phyloP scores from a whole-genome alignment of 2,888 invertebrate species.

The Coleophora deauratella region DNA sequence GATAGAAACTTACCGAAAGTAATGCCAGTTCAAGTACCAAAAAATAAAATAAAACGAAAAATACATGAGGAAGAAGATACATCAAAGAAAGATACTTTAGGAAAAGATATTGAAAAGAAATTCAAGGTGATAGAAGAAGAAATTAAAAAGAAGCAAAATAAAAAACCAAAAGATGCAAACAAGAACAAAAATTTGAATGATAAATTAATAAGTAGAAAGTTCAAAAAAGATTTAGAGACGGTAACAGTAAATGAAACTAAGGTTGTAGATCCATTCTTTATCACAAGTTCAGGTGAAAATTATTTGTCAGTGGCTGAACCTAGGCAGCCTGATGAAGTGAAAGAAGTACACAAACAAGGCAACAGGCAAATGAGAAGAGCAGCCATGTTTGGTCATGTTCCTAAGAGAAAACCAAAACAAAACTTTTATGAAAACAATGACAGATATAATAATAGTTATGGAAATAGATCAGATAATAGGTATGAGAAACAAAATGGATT shows the following conservation, averaged over 20 bases:
- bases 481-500: constrained; percentile 4
- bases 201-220: constrained; percentile 45
- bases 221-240: constrained; percentile 38
- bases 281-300: constrained; percentile 56
- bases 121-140: constrained; percentile 5
- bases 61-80: constrained; percentile 5
- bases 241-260: constrained; percentile 28
- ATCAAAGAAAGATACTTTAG: constrained; percentile 11
- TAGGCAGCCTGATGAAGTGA: constrained; percentile 58
- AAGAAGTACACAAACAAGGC: constrained; percentile 53
- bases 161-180: constrained; percentile 40
- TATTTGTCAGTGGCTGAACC: constrained; percentile 62
- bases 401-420: constrained; percentile 37
- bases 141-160: constrained; percentile 19
- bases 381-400: constrained; percentile 58
- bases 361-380: constrained; percentile 62
- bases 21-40: not conserved
- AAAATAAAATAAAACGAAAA: constrained; percentile 2
- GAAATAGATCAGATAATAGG: constrained; percentile 1
- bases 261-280: constrained; percentile 63
- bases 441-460: constrained; percentile 8
- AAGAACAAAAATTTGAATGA: constrained; percentile 57
- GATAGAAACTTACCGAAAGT: constrained; percentile 10
- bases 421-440: constrained; percentile 23
- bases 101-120: constrained; percentile 7